Percentiles rank a stretch among this genome's conserved stretches.
Evolutionary conservation across 2,113 vertebrate genomes (phyloP).

Genomic region (Pollimyrus isidori): DNA sequence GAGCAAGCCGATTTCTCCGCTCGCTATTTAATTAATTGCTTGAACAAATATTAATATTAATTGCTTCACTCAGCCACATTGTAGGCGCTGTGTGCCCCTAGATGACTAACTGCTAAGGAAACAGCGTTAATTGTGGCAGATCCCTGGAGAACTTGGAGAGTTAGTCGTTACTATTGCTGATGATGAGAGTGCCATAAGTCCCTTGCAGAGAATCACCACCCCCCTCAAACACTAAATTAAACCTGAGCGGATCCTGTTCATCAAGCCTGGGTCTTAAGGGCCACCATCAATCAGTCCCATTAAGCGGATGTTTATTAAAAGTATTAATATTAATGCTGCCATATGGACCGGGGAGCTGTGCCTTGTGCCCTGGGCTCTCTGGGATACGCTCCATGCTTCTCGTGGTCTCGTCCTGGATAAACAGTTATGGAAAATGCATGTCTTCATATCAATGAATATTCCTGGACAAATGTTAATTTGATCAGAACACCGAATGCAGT

Average conservation of each 20-base stretch:
- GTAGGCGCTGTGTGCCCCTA: neutral
- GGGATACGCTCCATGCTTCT: neutral
- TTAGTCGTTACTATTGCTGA: neutral
- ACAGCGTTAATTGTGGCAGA: neutral
- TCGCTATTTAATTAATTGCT: neutral
- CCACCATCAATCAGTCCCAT: conserved; percentile 3
- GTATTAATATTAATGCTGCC: conserved; percentile 1
- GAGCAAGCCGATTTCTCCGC: neutral
- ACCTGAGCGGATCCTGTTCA: neutral
- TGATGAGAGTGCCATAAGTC: neutral
- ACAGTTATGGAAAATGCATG: neutral
- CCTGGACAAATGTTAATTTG: neutral
- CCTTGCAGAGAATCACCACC: neutral
- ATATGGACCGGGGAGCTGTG: too few relatives aligned
- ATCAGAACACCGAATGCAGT: neutral
- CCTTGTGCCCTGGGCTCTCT: neutral
- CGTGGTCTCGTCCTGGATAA: neutral
- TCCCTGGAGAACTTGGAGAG: neutral
- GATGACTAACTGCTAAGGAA: neutral
- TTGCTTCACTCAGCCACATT: neutral
- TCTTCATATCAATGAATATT: neutral
- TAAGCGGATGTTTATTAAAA: neutral
- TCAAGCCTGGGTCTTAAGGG: neutral
- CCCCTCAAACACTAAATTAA: conserved; percentile 1
- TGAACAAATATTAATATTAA: neutral